Percentiles rank a stretch among this genome's conserved stretches.
Conservation (phyloP, 2,113 vertebrate genomes). For the Ptychochromis oligacanthus region DNA sequence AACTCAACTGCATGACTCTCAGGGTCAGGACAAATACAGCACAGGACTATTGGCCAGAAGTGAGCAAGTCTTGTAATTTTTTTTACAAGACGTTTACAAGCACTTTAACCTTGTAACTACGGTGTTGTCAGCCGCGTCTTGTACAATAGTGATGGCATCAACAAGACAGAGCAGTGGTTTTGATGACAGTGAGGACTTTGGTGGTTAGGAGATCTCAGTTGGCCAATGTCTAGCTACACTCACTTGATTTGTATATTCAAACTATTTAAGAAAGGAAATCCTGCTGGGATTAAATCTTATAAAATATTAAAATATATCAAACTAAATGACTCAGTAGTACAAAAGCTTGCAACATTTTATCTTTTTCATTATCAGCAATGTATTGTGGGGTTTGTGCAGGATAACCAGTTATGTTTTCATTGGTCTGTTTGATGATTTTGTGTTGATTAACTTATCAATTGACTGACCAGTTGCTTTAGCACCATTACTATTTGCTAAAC, state of each 20-base stretch:
- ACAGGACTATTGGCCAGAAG: not conserved
- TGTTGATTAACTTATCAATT: not conserved
- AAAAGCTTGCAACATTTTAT: not conserved
- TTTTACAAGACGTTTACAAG: slow-evolving; percentile 72
- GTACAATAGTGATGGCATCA: slow-evolving; percentile 16
- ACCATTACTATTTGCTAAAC: not conserved
- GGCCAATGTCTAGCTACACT: not conserved
- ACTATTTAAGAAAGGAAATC: not conserved
- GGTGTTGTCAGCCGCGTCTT: slow-evolving; percentile 45
- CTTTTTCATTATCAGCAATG: not conserved
- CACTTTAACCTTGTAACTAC: slow-evolving; percentile 44
- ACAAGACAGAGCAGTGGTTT: slow-evolving; percentile 24
- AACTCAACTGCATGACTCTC: not conserved
- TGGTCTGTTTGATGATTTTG: not conserved
- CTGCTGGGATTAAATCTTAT: not conserved
- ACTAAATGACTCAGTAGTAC: not conserved
- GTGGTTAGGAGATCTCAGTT: not conserved
- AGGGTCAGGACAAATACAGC: slow-evolving; percentile 33
- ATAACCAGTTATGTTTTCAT: not conserved
- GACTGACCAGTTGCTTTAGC: not conserved
- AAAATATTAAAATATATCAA: not conserved
- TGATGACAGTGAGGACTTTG: not conserved
- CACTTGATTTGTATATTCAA: not conserved
- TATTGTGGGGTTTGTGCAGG: not conserved
- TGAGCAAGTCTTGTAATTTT: slow-evolving; percentile 45